Conservation (phyloP, 2,113 vertebrate genomes). For the Ifrita kowaldi region DNA sequence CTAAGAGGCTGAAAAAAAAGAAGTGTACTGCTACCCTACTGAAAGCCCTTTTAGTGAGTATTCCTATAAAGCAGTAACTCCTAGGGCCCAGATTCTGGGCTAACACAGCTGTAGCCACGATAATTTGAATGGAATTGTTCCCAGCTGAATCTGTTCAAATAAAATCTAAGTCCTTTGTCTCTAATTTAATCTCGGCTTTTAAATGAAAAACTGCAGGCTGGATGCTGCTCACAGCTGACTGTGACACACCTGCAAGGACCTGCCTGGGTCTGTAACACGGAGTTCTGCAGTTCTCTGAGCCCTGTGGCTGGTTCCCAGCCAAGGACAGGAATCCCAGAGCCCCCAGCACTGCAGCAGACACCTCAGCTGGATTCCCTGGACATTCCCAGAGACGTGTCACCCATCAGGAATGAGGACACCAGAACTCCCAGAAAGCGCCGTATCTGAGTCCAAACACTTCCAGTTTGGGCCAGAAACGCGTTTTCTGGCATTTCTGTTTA, state of each 20-base stretch:
- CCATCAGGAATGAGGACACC: too few relatives aligned
- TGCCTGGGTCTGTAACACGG: accelerated
- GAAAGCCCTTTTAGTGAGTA: not conserved
- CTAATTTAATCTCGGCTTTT: not conserved
- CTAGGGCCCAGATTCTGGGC: not conserved
- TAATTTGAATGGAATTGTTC: not conserved
- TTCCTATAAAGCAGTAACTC: not conserved
- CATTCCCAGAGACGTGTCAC: accelerated
- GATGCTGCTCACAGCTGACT: not conserved
- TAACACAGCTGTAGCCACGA: not conserved
- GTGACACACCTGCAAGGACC: not conserved
- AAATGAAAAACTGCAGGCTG: not conserved
- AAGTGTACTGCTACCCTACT: not conserved
- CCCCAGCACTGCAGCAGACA: not conserved
- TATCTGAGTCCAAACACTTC: accelerated
- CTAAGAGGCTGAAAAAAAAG: not conserved
- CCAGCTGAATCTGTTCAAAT: not conserved
- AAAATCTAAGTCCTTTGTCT: not conserved
- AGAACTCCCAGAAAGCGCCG: accelerated
- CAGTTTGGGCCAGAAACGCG: not conserved
- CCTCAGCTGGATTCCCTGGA: not conserved
- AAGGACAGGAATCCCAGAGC: not conserved
- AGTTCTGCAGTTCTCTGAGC: not conserved
- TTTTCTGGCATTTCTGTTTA: not conserved
- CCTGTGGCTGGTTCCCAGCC: not conserved